A percentile compares a stretch with the other conserved stretches of the same genome.
Evolutionary conservation across 1,140 invertebrate species (phyloP).

Genomic region (Drosophila neocordata): DNA sequence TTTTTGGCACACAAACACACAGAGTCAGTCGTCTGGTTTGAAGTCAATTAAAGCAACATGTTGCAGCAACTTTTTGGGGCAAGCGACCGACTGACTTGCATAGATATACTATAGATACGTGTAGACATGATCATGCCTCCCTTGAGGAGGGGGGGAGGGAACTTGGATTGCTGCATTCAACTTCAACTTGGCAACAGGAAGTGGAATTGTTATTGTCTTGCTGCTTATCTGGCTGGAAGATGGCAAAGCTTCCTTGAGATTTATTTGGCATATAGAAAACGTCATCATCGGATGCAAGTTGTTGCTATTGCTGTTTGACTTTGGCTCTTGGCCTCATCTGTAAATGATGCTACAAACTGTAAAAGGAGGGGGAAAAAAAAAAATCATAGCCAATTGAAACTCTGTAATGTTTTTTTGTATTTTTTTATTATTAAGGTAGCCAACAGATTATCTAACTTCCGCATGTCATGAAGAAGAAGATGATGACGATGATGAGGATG

Average conservation of each 20-base stretch:
- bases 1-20: slow-evolving; percentile 73
- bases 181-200: slow-evolving; percentile 74
- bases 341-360: slow-evolving; percentile 40
- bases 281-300: slow-evolving; percentile 46
- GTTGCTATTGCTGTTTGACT: slow-evolving; percentile 39
- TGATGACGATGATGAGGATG: background rate
- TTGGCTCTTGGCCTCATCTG: slow-evolving; percentile 56
- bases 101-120: slow-evolving; percentile 24
- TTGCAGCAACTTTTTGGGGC: slow-evolving; percentile 48
- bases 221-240: slow-evolving; percentile 61
- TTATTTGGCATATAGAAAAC: slow-evolving; percentile 71
- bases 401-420: slow-evolving; percentile 13
- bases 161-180: slow-evolving; percentile 58
- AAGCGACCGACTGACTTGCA: slow-evolving; percentile 74
- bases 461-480: slow-evolving; percentile 44
- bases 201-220: slow-evolving; percentile 69
- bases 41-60: slow-evolving; percentile 74
- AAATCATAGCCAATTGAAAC: slow-evolving; percentile 44
- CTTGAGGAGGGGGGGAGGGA: background rate
- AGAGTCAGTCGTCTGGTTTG: slow-evolving; percentile 15
- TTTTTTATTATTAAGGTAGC: slow-evolving; percentile 28
- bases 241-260: slow-evolving; percentile 73
- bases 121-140: slow-evolving; percentile 10
- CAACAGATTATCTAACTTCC: slow-evolving; percentile 68
- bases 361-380: background rate